phyloP scores from a whole-genome alignment of 2,797 vertebrate genomes.

The Bradypodion ventrale region DNA sequence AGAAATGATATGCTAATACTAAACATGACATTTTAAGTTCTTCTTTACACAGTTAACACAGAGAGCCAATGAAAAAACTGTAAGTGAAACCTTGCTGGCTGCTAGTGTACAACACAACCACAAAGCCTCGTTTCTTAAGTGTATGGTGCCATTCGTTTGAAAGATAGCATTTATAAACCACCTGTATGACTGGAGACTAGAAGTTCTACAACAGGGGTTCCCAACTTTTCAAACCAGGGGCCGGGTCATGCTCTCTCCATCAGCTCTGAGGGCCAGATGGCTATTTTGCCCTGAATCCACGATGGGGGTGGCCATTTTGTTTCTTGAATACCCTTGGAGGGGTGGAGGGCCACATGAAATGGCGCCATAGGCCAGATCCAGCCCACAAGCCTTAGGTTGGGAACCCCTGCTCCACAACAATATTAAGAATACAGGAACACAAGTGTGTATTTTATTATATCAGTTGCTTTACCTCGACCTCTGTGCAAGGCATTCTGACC shows the following conservation, averaged over 20 bases:
- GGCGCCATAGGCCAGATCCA: too few relatives aligned
- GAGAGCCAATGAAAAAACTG: neutral
- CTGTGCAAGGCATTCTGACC: neutral
- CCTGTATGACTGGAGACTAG: neutral
- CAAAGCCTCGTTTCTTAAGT: neutral
- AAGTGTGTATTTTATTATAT: neutral
- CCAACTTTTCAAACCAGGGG: too few relatives aligned
- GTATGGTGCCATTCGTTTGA: neutral
- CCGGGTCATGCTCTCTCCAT: too few relatives aligned
- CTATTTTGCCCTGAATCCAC: too few relatives aligned
- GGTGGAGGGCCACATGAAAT: too few relatives aligned
- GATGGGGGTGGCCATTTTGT: too few relatives aligned
- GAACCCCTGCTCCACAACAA: too few relatives aligned
- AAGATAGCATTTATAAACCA: constrained; percentile 2
- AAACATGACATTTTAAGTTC: neutral
- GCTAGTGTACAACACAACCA: neutral
- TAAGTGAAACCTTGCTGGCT: neutral
- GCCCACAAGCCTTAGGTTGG: too few relatives aligned
- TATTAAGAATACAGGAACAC: neutral
- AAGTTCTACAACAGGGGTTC: too few relatives aligned
- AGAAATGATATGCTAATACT: neutral
- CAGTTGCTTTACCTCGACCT: neutral
- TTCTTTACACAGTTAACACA: neutral
- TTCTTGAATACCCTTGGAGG: too few relatives aligned
- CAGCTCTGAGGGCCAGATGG: too few relatives aligned